Conservation (phyloP, 2,113 vertebrate species). For the Eptesicus fuscus region DNA sequence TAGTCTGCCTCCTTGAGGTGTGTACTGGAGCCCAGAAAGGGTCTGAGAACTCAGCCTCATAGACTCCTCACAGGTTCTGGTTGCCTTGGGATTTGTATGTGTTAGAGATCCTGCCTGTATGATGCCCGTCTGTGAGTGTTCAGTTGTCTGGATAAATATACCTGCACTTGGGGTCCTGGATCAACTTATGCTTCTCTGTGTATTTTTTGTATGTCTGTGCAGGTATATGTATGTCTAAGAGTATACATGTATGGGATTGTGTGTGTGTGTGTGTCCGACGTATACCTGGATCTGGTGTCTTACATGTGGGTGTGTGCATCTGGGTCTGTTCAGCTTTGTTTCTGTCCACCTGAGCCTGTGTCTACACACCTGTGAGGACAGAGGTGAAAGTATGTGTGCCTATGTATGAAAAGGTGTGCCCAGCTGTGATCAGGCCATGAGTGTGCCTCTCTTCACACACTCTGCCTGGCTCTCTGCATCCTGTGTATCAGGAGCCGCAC, state of each 20-base stretch:
- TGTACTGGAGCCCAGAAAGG: background rate
- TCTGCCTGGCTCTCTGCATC: background rate
- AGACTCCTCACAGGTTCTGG: background rate
- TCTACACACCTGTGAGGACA: background rate
- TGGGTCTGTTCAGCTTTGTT: background rate
- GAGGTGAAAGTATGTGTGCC: background rate
- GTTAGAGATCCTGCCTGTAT: background rate
- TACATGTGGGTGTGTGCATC: background rate
- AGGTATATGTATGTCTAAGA: background rate
- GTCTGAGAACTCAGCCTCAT: background rate
- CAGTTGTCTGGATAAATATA: background rate
- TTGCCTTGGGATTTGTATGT: background rate
- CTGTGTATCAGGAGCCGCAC: conserved; percentile 24
- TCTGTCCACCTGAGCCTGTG: background rate
- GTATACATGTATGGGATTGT: background rate
- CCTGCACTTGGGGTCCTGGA: background rate
- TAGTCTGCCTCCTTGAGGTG: conserved; percentile 17
- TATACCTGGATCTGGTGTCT: background rate
- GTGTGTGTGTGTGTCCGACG: background rate
- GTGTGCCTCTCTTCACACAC: background rate
- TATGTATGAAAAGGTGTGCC: background rate
- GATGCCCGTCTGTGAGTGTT: background rate
- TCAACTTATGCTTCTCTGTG: background rate
- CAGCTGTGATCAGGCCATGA: background rate
- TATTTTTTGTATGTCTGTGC: background rate